A percentile compares a stretch with the other conserved stretches of the same genome.
Conservation (phyloP, 1,140 invertebrate species). For the Acromyrmex charruanus region DNA sequence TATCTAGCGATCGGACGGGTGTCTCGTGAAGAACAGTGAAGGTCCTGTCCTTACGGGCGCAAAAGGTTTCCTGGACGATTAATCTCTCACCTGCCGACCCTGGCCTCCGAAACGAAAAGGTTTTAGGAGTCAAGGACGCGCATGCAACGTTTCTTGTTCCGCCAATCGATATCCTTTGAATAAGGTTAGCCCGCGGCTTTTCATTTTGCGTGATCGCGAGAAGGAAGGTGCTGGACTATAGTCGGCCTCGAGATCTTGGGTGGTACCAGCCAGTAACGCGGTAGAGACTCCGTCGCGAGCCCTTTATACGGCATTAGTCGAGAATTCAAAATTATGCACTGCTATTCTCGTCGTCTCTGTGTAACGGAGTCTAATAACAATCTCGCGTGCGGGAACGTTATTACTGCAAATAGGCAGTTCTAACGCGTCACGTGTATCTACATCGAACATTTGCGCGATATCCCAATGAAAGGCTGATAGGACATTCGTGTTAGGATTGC, state of each 20-base stretch:
- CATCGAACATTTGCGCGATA: neutral
- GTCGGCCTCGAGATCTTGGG: conserved; percentile 16
- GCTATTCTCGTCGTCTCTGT: conserved; percentile 33
- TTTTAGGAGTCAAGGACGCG: conserved; percentile 70
- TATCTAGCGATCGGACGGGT: conserved; percentile 30
- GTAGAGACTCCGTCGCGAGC: neutral
- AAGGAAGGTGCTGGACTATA: conserved; percentile 10
- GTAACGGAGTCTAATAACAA: conserved; percentile 17
- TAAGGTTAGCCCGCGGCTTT: conserved; percentile 54
- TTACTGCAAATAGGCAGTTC: neutral
- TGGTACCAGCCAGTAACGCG: neutral
- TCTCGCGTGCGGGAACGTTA: conserved; percentile 24
- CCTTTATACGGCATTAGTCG: neutral
- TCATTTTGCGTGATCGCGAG: conserved; percentile 63
- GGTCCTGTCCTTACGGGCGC: conserved; percentile 39
- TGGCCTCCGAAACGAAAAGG: conserved; percentile 68
- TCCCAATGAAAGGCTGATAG: neutral
- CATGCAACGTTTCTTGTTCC: conserved; percentile 64
- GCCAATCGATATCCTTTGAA: conserved; percentile 60
- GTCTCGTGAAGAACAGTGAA: conserved; percentile 29
- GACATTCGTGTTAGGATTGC: neutral
- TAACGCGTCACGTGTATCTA: neutral
- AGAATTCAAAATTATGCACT: conserved; percentile 30
- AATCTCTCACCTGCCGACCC: conserved; percentile 68
- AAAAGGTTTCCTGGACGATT: conserved; percentile 63